Conservation (phyloP, 2,113 vertebrate species). For the Mirza zaza region DNA sequence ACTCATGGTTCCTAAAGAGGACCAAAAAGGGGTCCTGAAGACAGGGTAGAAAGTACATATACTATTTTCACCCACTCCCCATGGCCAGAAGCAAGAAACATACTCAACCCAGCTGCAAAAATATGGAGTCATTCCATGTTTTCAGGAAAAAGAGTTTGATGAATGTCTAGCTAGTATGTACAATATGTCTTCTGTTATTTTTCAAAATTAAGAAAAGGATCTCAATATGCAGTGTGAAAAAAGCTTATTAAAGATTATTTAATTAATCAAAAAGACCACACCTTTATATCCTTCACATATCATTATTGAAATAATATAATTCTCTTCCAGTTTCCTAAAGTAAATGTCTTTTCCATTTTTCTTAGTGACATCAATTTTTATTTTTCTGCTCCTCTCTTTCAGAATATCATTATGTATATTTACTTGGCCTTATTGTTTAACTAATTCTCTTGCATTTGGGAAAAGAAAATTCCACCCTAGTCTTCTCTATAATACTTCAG, state of each 20-base stretch:
- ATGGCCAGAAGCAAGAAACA: background rate
- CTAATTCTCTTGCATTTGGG: background rate
- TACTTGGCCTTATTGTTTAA: background rate
- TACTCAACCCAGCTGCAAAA: background rate
- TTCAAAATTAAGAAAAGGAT: background rate
- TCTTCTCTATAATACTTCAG: background rate
- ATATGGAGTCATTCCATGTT: background rate
- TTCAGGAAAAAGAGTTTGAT: conserved; percentile 18
- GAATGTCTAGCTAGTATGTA: background rate
- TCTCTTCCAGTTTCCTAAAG: background rate
- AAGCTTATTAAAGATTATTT: background rate
- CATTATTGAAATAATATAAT: conserved; percentile 3
- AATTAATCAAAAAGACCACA: background rate
- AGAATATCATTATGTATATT: background rate
- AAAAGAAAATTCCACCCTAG: background rate
- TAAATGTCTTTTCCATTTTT: background rate
- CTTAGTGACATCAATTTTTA: background rate
- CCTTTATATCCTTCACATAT: background rate
- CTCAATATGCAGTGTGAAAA: background rate
- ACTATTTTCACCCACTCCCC: background rate
- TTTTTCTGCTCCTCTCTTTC: background rate
- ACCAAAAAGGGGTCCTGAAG: background rate
- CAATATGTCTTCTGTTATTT: background rate
- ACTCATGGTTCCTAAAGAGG: background rate
- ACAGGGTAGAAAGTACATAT: background rate